Evolutionary conservation across 2,797 vertebrate genomes (phyloP), one percentile per base, ranked within the genome.

Genomic region (Eulemur rubriventer): DNA sequence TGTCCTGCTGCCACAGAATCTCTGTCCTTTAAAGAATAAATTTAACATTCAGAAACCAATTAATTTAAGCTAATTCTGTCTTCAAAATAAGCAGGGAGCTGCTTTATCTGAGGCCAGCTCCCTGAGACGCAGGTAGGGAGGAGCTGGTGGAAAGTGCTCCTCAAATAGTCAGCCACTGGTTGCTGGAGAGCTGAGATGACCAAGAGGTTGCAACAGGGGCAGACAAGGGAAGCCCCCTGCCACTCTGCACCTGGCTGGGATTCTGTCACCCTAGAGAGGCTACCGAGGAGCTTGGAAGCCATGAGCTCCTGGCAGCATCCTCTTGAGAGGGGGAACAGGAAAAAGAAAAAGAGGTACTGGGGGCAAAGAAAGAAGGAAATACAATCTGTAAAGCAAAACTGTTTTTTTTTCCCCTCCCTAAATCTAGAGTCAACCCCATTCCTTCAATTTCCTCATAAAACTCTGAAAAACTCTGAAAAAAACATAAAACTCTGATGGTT

Each of bases 1-100:
- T n/a, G 76, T 94, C 61, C 69, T 94, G n/a, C 30, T 41, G 38
- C 30, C 10, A 41, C 18, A 55, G 78, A 90, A 46, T 59, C 43
- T 55, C 33, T 73, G 35, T 24, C 35, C 63, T 92, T 92, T 78
- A 75, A 72, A 94, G 81, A 92, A 85, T 79, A 48, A 72, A 73
- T 10, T 14, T 92, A 65, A 73, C 48, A 80, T 80, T 96, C 4
- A 67, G 82, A 93, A 94, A 52, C 43, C 48, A 85, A 84, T 50
- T 57, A 92, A 80, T 61, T 81, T 30, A 76, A 92, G 30, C 3
- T 41, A 46, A 95, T 86, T 84, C 82, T 59, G 14, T 67, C 43
- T 70, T 65, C 8, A 38, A 35, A 52, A 46, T 69, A 52, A 89
- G 24, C 50, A 43, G 38, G 33, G 7, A 70, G n/a, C 52, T 85